Evolutionary conservation across 2,797 vertebrate genomes (phyloP).

Genomic region (Prionace glauca): DNA sequence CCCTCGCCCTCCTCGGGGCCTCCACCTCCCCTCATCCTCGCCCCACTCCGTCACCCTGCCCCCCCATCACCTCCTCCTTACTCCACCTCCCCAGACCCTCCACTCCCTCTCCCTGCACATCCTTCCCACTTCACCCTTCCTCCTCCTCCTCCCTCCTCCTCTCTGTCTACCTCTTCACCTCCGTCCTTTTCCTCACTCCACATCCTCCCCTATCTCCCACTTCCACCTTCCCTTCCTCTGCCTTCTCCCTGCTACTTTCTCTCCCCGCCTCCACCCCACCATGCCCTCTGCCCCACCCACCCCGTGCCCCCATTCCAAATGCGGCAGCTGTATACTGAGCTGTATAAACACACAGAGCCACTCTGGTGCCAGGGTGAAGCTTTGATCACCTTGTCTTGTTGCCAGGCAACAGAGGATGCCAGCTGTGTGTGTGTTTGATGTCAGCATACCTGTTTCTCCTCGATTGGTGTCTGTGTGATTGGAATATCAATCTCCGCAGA

Average conservation of each 20-base stretch:
- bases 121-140: conserved; percentile 50
- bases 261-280: neutral
- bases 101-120: conserved; percentile 40
- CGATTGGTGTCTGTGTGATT: neutral
- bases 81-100: conserved; percentile 35
- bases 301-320: neutral
- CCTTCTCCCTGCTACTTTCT: neutral
- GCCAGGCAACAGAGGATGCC: neutral
- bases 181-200: conserved; percentile 32
- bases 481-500: neutral
- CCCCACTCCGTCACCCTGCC: conserved; percentile 26
- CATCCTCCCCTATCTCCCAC: conserved; percentile 31
- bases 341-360: neutral
- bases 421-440: neutral
- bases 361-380: neutral
- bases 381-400: neutral
- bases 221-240: conserved; percentile 9
- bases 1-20: neutral
- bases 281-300: no score
- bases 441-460: neutral
- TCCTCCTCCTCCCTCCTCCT: conserved; percentile 38
- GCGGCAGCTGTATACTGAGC: conserved; percentile 38
- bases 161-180: conserved; percentile 28
- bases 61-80: conserved; percentile 40
- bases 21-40: neutral